These are phyloP conservation scores for Lasioglossum baleicum DNA, from an alignment of 1,140 invertebrate species.

Conservation along the genomic window DNA sequence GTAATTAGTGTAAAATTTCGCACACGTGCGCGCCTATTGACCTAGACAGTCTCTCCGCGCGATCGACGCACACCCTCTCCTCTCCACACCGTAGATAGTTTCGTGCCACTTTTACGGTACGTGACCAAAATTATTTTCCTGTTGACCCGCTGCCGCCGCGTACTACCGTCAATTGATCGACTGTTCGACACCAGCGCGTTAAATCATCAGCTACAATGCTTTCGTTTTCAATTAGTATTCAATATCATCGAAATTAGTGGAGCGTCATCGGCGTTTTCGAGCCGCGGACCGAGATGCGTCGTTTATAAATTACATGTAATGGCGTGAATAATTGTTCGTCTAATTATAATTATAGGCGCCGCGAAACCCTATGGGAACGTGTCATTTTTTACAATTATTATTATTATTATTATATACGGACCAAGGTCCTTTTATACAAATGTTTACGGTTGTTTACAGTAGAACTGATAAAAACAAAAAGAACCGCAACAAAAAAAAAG, in stretches of 20 bases:
- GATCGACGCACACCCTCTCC: background rate
- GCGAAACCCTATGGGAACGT: background rate
- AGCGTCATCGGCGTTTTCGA: background rate
- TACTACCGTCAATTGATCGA: background rate
- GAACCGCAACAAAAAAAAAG: no score
- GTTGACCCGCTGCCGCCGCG: no score
- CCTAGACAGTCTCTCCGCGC: background rate
- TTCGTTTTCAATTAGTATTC: constrained; percentile 1
- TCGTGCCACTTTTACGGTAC: background rate
- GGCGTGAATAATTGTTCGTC: no score
- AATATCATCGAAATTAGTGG: background rate
- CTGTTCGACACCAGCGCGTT: background rate
- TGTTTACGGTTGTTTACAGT: no score
- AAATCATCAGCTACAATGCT: background rate
- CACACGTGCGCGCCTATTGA: background rate
- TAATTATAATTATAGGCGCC: no score
- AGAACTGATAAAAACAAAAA: no score
- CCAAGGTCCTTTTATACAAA: no score
- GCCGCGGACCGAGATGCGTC: background rate
- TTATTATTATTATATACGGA: no score
- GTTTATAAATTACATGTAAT: background rate
- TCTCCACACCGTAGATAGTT: background rate
- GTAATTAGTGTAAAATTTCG: constrained; percentile 41
- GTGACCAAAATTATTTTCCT: background rate
- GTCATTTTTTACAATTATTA: no score